A percentile compares a stretch with the other conserved stretches of the same genome.
phyloP scores from a whole-genome alignment of 2,113 vertebrate genomes.

The Emberiza fucata region DNA sequence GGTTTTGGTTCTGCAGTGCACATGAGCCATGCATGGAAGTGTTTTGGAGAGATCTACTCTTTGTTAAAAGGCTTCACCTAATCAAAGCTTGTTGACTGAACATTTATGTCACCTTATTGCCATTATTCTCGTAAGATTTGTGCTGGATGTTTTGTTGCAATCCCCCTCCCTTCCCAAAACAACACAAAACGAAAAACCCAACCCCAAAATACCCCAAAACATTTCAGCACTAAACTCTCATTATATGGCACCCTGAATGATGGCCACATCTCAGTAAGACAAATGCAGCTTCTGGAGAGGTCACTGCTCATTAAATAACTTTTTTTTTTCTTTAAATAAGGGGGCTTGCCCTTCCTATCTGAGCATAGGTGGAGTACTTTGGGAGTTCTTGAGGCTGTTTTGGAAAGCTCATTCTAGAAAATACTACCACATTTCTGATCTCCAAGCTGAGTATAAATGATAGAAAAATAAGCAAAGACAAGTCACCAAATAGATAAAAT shows the following conservation, averaged over 20 bases:
- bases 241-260: not conserved
- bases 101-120: not conserved
- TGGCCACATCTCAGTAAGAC: not conserved
- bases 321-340: not conserved
- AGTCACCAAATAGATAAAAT: not conserved
- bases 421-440: not conserved
- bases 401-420: not conserved
- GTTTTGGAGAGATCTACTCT: not conserved
- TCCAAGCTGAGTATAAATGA: not conserved
- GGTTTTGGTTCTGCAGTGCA: not conserved
- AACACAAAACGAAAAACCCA: not conserved
- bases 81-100: not conserved
- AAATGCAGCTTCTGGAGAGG: not conserved
- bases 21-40: not conserved
- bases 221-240: not conserved
- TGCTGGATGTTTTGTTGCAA: not conserved
- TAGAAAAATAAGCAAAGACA: not conserved
- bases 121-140: not conserved
- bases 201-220: not conserved
- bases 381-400: not conserved
- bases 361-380: not conserved
- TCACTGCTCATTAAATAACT: not conserved
- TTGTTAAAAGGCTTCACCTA: not conserved
- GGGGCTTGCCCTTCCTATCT: not conserved
- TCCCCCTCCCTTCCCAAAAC: not conserved